A percentile compares a stretch with the other conserved stretches of the same genome.
phyloP scores from a whole-genome alignment of 2,113 vertebrate species.

The Fulica atra region DNA sequence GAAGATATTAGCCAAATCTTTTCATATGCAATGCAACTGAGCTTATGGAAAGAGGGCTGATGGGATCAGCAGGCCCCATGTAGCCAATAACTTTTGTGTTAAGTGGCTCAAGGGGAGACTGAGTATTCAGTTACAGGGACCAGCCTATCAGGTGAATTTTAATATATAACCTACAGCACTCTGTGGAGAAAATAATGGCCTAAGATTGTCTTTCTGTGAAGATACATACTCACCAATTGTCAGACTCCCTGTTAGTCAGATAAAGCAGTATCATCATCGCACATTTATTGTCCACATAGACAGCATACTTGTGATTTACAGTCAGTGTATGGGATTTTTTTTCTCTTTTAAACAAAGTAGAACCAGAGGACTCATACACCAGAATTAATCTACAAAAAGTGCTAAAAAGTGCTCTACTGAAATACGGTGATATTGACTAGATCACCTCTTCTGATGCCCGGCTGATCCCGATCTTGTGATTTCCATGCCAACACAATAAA shows the following conservation, averaged over 20 bases:
- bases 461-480: background rate
- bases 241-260: background rate
- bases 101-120: background rate
- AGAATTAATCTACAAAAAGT: background rate
- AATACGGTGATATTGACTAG: background rate
- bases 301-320: background rate
- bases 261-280: background rate
- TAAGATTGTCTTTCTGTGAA: background rate
- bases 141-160: background rate
- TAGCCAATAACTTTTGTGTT: background rate
- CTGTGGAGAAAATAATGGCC: background rate
- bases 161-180: background rate
- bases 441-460: background rate
- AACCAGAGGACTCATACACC: background rate
- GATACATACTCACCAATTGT: background rate
- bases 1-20: background rate
- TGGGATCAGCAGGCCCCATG: background rate
- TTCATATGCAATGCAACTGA: background rate
- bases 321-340: too few species aligned
- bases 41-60: background rate
- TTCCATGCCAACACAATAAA: background rate
- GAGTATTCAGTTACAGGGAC: background rate
- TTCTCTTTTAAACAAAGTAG: background rate
- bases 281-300: background rate
- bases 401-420: background rate